phyloP scores from a whole-genome alignment of 2,113 vertebrate species.

The Calyptomena viridis region DNA sequence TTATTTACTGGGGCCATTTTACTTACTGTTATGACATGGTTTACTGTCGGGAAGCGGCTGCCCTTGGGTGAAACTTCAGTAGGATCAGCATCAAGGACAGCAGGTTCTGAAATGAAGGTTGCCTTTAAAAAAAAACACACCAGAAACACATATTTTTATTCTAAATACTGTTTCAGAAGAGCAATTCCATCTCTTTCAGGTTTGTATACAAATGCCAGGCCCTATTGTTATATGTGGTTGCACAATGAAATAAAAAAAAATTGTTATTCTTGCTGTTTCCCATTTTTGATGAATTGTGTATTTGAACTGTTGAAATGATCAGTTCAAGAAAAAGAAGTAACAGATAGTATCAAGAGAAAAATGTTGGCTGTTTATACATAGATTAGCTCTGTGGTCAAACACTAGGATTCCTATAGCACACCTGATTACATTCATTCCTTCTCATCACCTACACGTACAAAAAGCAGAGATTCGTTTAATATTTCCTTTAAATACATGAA shows the following conservation, averaged over 20 bases:
- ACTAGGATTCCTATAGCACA: not conserved
- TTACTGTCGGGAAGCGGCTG: conserved; percentile 49
- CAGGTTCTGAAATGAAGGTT: not conserved
- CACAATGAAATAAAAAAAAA: not conserved
- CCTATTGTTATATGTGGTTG: not conserved
- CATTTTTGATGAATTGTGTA: not conserved
- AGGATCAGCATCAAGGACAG: not conserved
- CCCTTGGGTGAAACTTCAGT: conserved; percentile 45
- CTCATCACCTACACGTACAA: not conserved
- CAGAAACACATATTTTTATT: not conserved
- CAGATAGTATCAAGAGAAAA: not conserved
- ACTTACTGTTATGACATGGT: conserved; percentile 77
- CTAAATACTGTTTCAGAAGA: not conserved
- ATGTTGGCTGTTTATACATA: not conserved
- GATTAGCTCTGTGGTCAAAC: not conserved
- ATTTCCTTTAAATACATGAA: not conserved
- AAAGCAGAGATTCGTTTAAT: not conserved
- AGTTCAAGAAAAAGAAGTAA: not conserved
- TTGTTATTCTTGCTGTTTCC: not conserved
- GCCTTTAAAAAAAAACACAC: conserved; percentile 35
- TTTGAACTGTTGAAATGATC: not conserved
- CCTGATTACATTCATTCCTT: not conserved
- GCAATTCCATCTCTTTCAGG: not conserved
- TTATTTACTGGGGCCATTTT: not conserved
- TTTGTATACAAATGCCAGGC: not conserved